phyloP scores from a whole-genome alignment of 2,888 invertebrate species.

The Craniophora ligustri region DNA sequence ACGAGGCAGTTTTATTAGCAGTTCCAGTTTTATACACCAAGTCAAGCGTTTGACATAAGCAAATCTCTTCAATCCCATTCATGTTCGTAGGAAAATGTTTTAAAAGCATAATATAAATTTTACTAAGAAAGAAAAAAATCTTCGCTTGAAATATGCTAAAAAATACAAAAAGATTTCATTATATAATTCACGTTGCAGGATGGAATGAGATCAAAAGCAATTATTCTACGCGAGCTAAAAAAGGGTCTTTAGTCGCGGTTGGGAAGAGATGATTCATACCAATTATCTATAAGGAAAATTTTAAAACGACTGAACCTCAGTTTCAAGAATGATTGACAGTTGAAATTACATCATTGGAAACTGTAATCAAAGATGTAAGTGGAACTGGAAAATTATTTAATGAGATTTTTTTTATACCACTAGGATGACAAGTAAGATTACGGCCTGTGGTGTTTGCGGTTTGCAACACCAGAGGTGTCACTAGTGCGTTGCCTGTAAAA shows the following conservation, averaged over 20 bases:
- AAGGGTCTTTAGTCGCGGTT: slow-evolving; percentile 14
- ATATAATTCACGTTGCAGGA: slow-evolving; percentile 25
- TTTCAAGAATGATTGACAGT: slow-evolving; percentile 16
- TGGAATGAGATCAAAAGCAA: slow-evolving; percentile 25
- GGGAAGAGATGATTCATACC: slow-evolving; percentile 15
- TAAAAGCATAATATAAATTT: slow-evolving; percentile 20
- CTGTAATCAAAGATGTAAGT: no score
- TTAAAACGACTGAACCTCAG: slow-evolving; percentile 1
- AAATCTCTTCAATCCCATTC: slow-evolving; percentile 6
- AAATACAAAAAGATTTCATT: no score
- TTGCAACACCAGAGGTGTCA: no score
- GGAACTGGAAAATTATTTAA: no score
- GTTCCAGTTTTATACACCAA: slow-evolving; percentile 19
- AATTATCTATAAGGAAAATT: slow-evolving; percentile 19
- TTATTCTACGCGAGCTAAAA: slow-evolving; percentile 7
- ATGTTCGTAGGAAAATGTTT: slow-evolving; percentile 7
- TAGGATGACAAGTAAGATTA: no score
- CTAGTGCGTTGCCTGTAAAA: no score
- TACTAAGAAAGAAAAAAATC: no score
- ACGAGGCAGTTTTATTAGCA: no score
- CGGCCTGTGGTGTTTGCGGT: no score
- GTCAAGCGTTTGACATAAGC: slow-evolving; percentile 28
- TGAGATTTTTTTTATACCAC: no score
- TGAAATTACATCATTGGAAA: no score
- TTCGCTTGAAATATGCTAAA: no score